Percentiles rank a stretch among this genome's conserved stretches.
Conservation (phyloP, 2,888 invertebrate genomes). For the Ectobius pallidus region DNA sequence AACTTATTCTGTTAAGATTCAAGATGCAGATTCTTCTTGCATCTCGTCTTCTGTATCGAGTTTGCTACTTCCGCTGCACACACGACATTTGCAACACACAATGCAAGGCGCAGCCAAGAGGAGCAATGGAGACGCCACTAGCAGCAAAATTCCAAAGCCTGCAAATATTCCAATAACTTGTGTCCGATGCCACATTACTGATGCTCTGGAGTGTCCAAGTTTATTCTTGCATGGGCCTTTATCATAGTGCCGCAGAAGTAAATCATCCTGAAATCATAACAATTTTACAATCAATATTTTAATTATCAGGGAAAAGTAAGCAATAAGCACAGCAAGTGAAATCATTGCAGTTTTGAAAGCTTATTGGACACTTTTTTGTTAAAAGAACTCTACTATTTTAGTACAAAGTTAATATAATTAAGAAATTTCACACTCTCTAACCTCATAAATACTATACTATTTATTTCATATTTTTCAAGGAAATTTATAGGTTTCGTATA, state of each 20-base stretch:
- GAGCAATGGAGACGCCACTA: constrained; percentile 92
- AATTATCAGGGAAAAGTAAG: too few species aligned
- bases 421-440: too few species aligned
- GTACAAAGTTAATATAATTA: too few species aligned
- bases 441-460: too few species aligned
- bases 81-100: constrained; percentile 90
- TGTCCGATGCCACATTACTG: constrained; percentile 96
- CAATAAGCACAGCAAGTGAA: too few species aligned
- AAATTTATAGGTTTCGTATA: too few species aligned
- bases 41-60: constrained; percentile 74
- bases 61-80: constrained; percentile 77
- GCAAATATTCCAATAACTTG: constrained; percentile 97
- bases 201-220: constrained; percentile 94
- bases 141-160: constrained; percentile 89
- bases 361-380: too few species aligned
- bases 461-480: too few species aligned
- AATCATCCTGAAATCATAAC: constrained; percentile 80
- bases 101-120: constrained; percentile 96
- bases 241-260: constrained; percentile 93
- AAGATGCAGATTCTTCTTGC: constrained; percentile 37
- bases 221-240: constrained; percentile 99
- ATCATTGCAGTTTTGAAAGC: too few species aligned
- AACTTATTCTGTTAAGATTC: too few species aligned
- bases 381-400: too few species aligned
- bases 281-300: too few species aligned